Base-by-base conservation (phyloP, 2,888 invertebrate genomes). In the Parasteatoda lunata region DNA sequence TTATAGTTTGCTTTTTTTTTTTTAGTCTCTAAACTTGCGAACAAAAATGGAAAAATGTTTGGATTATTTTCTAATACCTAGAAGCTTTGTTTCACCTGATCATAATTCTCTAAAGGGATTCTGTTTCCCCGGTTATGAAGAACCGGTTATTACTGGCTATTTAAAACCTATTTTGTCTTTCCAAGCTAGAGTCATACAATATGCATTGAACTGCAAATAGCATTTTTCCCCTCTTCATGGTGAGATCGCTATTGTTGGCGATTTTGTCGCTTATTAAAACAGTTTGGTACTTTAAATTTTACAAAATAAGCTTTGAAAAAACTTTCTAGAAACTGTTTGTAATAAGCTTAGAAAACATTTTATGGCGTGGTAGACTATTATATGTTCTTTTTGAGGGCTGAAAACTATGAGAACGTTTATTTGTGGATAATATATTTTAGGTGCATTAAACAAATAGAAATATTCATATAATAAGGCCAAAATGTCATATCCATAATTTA, bases 91-190 rank as follows among this genome's bases (percentile, higher is more conserved):
- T 79, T 65, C 30, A 30, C 65, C 45, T 51, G 64, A 8, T 54
- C 71, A 77, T 80, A 86, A 86, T 80, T 86, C 85, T 86, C 85
- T 86, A 86, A 86, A 80, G 85, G 85, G 85, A 86, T 86, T 86
- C 80, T 49, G 45, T 54, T 59, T 52, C 70, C 52, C 70, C 45
- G 47, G 45, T 71, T 80, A 76, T 71, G 59, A 77, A 71, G 30
- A 15, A 15, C 64, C 4, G 66, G 76, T 77, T 80, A 77, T 77
- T 77, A 80, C 70, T n/a, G 47, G 52, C 69, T 75, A 69, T 80
- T 86, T 86, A 86, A 80, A 86, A 80, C 80, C 76, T 80, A 77
- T 77, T 86, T 86, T 73, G 78, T 84, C 69, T 77, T 72, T n/a
- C 15, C 48, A 69, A 15, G 15, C 64, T 59, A 49, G 15, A 71